A percentile compares a stretch with the other conserved stretches of the same genome.
These are phyloP conservation scores for Dicerorhinus sumatrensis DNA, from an alignment of 2,113 vertebrate genomes.

Conservation along the genomic window DNA sequence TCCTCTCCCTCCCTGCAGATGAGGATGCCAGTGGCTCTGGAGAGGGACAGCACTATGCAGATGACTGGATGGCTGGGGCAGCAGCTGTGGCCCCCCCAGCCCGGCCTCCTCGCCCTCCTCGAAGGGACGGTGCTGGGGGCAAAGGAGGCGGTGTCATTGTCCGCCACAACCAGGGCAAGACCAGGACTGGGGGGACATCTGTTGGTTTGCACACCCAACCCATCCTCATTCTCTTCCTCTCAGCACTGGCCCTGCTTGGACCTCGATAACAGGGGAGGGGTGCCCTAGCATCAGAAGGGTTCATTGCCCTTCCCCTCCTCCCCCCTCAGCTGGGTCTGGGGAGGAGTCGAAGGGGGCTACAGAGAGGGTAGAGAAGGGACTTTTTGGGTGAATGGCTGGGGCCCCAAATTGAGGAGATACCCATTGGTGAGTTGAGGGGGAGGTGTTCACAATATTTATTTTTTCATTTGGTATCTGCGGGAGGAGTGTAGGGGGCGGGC, in stretches of 20 bases:
- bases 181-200: slow-evolving; percentile 46
- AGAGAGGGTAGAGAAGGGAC: slow-evolving; percentile 59
- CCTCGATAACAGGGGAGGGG: slow-evolving; percentile 69
- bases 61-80: slow-evolving; percentile 88
- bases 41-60: slow-evolving; percentile 89
- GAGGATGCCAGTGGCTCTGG: slow-evolving; percentile 93
- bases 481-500: neutral
- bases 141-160: slow-evolving; percentile 74
- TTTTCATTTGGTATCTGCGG: slow-evolving; percentile 74
- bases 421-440: neutral
- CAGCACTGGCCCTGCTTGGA: slow-evolving; percentile 67
- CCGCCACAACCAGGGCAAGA: slow-evolving; percentile 74
- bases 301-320: neutral
- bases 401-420: slow-evolving; percentile 75
- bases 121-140: slow-evolving; percentile 70
- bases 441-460: slow-evolving; percentile 78
- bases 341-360: slow-evolving; percentile 34
- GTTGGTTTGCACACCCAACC: neutral
- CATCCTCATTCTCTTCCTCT: slow-evolving; percentile 46
- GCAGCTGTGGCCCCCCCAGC: slow-evolving; percentile 57
- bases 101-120: slow-evolving; percentile 65
- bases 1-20: slow-evolving; percentile 70
- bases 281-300: slow-evolving; percentile 70
- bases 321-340: neutral
- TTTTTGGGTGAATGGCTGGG: slow-evolving; percentile 73